Percentiles rank a stretch among this genome's conserved stretches.
Evolutionary conservation across 2,888 invertebrate genomes (phyloP).

Genomic region (Agrochola circellaris): DNA sequence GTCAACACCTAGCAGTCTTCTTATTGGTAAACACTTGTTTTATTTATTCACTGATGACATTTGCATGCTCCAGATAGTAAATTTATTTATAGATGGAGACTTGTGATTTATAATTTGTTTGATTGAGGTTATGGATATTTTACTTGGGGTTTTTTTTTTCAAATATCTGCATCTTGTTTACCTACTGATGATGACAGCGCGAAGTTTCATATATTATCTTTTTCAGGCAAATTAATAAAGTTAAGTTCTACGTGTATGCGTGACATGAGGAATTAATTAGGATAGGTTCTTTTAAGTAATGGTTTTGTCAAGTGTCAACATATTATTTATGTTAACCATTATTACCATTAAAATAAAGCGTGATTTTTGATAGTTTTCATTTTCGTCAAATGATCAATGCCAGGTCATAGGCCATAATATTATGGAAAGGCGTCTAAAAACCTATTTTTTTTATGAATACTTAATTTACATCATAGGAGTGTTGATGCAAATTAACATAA

Average conservation of each 20-base stretch:
- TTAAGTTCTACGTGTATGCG: not conserved
- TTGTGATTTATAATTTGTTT: conserved; percentile 35
- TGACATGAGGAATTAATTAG: not conserved
- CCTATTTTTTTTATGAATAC: conserved; percentile 9
- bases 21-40: conserved; percentile 36
- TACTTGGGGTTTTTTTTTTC: not conserved
- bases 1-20: conserved; percentile 15
- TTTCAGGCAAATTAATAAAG: not conserved
- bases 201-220: not conserved
- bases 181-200: not conserved
- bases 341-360: not conserved
- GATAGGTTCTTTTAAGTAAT: not conserved
- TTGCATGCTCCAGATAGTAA: conserved; percentile 39
- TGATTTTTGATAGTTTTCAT: not conserved
- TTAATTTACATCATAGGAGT: conserved; percentile 3
- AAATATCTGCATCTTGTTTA: conserved; percentile 3
- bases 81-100: conserved; percentile 34
- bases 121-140: conserved; percentile 12
- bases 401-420: not conserved
- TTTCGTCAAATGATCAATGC: not conserved
- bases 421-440: conserved; percentile 6
- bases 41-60: conserved; percentile 42
- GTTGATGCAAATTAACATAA: conserved; percentile 10
- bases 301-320: not conserved
- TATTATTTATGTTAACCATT: not conserved